Percentiles rank a stretch among this genome's conserved stretches.
These are phyloP conservation scores for Brachionus sp. DNA, from an alignment of 1,140 invertebrate genomes.

Conservation along the genomic window DNA sequence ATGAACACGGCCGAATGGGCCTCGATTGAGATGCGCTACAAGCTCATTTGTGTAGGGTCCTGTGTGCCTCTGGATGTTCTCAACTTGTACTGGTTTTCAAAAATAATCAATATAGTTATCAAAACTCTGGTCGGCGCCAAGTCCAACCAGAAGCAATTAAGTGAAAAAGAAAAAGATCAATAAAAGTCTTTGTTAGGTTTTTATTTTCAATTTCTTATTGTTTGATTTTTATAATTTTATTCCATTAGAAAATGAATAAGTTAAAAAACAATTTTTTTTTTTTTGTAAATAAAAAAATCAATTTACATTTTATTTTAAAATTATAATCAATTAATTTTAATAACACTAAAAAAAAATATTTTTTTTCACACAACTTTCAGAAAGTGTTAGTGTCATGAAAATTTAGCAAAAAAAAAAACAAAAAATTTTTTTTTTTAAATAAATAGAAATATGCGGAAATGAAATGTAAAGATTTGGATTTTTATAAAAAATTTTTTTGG, in stretches of 20 bases:
- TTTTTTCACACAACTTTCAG: too few relatives aligned
- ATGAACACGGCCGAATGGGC: conserved; percentile 20
- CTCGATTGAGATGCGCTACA: conserved; percentile 9
- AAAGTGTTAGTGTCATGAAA: too few relatives aligned
- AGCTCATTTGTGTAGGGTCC: conserved; percentile 15
- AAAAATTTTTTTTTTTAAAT: too few relatives aligned
- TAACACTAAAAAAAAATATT: too few relatives aligned
- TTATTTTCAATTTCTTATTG: not conserved
- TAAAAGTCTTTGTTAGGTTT: not conserved
- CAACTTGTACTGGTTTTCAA: conserved; percentile 41
- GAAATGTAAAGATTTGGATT: too few relatives aligned
- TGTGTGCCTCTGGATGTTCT: conserved; percentile 10
- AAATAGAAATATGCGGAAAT: too few relatives aligned
- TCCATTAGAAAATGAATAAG: conserved; percentile 14
- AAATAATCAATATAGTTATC: not conserved
- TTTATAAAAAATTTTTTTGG: too few relatives aligned
- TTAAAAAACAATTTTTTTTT: not conserved
- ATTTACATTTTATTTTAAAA: too few relatives aligned
- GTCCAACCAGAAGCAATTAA: not conserved
- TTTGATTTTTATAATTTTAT: not conserved
- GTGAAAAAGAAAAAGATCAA: not conserved
- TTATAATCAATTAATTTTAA: too few relatives aligned
- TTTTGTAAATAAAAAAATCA: not conserved
- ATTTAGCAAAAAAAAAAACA: too few relatives aligned
- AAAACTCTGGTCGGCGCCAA: not conserved